Conservation (phyloP, 2,888 invertebrate species). For the Lasioglossum figueresi region DNA sequence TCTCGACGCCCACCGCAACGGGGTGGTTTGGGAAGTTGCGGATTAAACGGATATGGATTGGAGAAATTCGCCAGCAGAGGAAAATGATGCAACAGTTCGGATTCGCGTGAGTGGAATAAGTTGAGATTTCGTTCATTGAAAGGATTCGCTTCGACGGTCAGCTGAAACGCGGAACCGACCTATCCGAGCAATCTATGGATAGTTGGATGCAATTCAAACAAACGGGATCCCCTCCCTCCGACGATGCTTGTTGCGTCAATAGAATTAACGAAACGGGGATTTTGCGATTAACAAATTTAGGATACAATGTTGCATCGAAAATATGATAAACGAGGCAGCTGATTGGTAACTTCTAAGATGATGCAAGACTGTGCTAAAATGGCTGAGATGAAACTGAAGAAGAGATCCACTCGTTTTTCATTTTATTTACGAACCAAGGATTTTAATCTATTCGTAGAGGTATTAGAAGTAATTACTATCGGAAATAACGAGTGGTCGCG, state of each 20-base stretch:
- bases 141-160: not conserved
- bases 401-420: not conserved
- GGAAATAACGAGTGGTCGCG: not conserved
- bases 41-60: not conserved
- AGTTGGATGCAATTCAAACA: conserved; percentile 14
- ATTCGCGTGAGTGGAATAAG: not conserved
- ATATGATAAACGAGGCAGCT: not conserved
- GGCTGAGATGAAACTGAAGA: not conserved
- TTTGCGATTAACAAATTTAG: conserved; percentile 1
- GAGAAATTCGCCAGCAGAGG: not conserved
- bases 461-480: not conserved
- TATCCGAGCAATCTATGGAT: conserved; percentile 11
- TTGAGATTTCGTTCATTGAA: not conserved
- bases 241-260: conserved; percentile 40
- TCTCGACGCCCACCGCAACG: not conserved
- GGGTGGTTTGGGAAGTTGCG: not conserved
- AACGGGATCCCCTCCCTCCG: not conserved
- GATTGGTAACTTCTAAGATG: not conserved
- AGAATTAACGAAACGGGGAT: conserved; percentile 27
- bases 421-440: not conserved
- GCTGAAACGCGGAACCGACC: not conserved
- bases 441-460: not conserved
- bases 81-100: not conserved
- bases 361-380: not conserved
- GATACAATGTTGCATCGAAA: too few relatives aligned